Percentiles rank a stretch among this genome's conserved stretches.
These are phyloP conservation scores for Apostichopus japonicus DNA, from an alignment of 35 echinoderm and acorn worm species.

Conservation along the genomic window DNA sequence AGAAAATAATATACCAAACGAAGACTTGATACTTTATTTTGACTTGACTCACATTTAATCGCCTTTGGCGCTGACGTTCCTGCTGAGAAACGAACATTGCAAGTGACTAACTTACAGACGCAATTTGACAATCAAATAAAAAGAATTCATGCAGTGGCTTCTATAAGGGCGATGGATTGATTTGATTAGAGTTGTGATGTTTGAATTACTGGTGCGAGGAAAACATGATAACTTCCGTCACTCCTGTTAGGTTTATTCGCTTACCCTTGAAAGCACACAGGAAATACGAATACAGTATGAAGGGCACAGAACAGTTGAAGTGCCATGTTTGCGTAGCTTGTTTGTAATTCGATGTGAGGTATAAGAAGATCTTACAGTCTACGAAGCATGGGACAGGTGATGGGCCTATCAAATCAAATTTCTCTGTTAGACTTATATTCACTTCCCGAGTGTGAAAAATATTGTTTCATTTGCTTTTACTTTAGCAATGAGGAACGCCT, in stretches of 20 bases:
- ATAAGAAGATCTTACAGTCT: not conserved
- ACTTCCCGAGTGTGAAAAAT: no score
- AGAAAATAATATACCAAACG: not conserved
- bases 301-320: not conserved
- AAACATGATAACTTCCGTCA: conserved; percentile 1
- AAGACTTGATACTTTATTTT: not conserved
- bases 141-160: not conserved
- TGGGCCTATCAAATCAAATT: no score
- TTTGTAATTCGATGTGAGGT: not conserved
- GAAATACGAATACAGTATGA: not conserved
- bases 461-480: no score
- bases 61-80: not conserved
- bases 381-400: not conserved
- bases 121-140: not conserved
- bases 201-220: not conserved
- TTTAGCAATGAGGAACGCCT: no score
- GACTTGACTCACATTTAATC: not conserved
- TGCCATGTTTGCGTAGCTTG: not conserved
- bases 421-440: no score
- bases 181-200: not conserved
- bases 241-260: not conserved
- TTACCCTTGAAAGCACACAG: not conserved
- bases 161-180: not conserved
- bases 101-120: not conserved
- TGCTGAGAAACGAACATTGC: not conserved